Evolutionary conservation across 2,888 invertebrate genomes (phyloP), one percentile per base, ranked within the genome.

Genomic region (Zhuqinia jingwanae): DNA sequence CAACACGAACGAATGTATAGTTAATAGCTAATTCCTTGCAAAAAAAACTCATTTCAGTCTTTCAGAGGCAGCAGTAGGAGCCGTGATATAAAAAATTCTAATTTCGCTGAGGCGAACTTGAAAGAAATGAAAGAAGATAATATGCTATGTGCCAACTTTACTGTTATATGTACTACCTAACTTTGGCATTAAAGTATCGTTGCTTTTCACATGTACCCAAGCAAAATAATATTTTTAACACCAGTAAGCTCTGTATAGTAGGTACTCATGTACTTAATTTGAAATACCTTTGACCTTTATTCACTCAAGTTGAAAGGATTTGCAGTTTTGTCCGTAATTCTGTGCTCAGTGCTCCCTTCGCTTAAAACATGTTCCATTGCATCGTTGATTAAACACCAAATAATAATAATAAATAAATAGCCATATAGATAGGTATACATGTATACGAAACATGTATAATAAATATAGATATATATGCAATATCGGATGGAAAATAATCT

Each of bases 31-130:
- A 76, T 75, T 76, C 76, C 58, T 42, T 11, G 22, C 22, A 15
- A 76, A 58, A n/a, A n/a, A 76, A 76, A 76, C 76, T 76, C 76
- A 76, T 76, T 76, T 58, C 76, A n/a, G n/a, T 58, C 22, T 42
- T 36, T 3, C 3, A 36, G 36, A 36, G 36, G 36, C 36, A 36
- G 36, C 8, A n/a, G 76, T 36, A 58, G 36, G 17, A 17, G 13
- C 27, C 30, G 56, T 58, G 36, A 76, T 58, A 58, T 36, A 56
- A 56, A 76, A n/a, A 56, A 73, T 76, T 76, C 36, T 58, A 56
- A 76, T 76, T 76, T 76, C 36, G 76, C 76, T 76, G 42, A 30
- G 30, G 50, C 50, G 22, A 76, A 76, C 30, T 58, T 58, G 76
- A 36, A 58, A 58, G 50, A 27, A 73, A 42, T 20, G 36, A 76